Evolutionary conservation across 2,888 invertebrate species (phyloP), one percentile per base, ranked within the genome.

Genomic region (Synanthedon vespiformis): DNA sequence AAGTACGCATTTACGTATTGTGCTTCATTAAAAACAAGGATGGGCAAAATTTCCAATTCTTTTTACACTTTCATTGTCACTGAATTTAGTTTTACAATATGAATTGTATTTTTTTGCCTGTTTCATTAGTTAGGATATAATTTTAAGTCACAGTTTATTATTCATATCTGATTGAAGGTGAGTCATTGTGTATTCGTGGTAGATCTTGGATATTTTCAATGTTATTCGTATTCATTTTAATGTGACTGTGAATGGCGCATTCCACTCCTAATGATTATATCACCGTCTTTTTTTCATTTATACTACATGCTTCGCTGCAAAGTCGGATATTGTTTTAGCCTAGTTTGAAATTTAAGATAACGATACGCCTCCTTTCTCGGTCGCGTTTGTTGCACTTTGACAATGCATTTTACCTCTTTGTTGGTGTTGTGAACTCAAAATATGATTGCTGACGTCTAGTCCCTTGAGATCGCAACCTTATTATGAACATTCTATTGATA

Each of bases 1-100:
- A 88, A 93, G 93, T 92, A 90, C 82, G 72, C 74, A 76, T 72
- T 75, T 62, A 59, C 64, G 54, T 70, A 64, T 61, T 60, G 66
- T 70, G 64, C 64, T 65, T 70, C 67, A 67, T 72, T 70, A 64
- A 63, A 68, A 76, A 74, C 72, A 77, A 80, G 78, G 77, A 76
- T 78, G 77, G 75, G 75, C 74, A 63, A 69, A 34, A 73, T 72
- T 70, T 68, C 68, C 64, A 57, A 67, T 69, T 63, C 68, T 73
- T 80, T 80, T 78, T 77, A 77, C 77, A 69, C 65, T 69, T 80
- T 80, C 77, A 81, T 48, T 48, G 48, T 48, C 48, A 14, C 18
- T 22, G 22, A 48, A 18, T 48, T 12, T 40, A 13, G 48, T 47
- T 40, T n/a, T 48, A 47, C 14, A 22, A 34, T 34, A 34, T 34